Evolutionary conservation across 2,113 vertebrate genomes (phyloP).

Genomic region (Etia nguti): DNA sequence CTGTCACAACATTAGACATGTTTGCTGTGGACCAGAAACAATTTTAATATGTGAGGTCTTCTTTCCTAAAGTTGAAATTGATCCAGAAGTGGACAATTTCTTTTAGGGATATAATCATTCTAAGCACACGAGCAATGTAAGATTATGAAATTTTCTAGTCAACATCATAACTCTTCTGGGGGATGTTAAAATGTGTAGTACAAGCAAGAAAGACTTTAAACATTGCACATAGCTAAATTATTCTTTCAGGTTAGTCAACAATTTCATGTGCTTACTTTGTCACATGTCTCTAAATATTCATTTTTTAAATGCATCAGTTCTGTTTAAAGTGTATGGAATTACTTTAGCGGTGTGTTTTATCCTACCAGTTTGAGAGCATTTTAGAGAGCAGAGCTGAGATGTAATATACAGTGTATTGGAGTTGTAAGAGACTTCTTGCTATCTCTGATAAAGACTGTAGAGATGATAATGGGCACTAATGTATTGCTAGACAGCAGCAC

Average conservation of each 20-base stretch:
- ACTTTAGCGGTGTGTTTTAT: not conserved
- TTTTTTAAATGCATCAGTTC: not conserved
- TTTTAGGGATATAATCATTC: not conserved
- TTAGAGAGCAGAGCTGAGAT: not conserved
- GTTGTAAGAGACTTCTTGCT: not conserved
- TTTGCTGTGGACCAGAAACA: not conserved
- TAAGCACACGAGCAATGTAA: not conserved
- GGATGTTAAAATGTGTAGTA: not conserved
- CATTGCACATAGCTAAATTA: not conserved
- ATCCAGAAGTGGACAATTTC: not conserved
- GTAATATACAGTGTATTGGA: not conserved
- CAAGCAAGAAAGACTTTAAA: not conserved
- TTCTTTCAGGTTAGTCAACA: not conserved
- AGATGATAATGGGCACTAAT: slow-evolving; percentile 48
- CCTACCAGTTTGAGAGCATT: not conserved
- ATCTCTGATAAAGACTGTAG: slow-evolving; percentile 8
- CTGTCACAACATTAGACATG: not conserved
- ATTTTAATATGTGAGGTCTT: not conserved
- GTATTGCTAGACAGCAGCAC: slow-evolving; percentile 35
- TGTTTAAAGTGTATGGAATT: not conserved
- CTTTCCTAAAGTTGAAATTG: not conserved
- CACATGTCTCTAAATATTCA: not conserved
- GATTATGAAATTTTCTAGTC: not conserved
- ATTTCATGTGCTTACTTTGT: not conserved
- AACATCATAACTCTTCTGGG: not conserved